phyloP scores from a whole-genome alignment of 2,797 vertebrate genomes.

The Telmatherina bonti region DNA sequence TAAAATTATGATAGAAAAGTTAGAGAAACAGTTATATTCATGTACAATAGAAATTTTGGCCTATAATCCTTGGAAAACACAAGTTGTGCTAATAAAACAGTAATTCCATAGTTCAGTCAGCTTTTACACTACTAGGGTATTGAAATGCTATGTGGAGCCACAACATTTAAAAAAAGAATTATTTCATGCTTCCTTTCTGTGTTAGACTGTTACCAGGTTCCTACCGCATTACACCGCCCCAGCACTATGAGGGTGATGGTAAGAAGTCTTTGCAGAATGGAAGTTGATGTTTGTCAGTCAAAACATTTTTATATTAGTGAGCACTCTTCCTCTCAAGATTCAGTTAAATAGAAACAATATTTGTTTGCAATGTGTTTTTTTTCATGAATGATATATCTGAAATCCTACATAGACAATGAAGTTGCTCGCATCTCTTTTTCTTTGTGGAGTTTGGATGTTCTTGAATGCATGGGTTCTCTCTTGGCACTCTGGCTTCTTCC shows the following conservation, averaged over 20 bases:
- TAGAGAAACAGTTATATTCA: neutral
- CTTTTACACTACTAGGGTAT: neutral
- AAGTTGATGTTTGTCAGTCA: no score
- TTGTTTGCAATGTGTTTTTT: neutral
- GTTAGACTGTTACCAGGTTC: neutral
- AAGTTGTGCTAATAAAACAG: slow-evolving; percentile 1
- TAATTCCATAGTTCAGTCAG: neutral
- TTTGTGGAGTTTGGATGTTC: neutral
- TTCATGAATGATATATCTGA: neutral
- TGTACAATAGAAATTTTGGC: neutral
- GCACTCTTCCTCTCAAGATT: neutral
- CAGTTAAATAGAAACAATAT: neutral
- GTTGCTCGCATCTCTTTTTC: neutral
- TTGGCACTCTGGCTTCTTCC: no score
- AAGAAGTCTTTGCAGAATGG: neutral
- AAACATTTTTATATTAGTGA: neutral
- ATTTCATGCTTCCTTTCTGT: neutral
- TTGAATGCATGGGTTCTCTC: no score
- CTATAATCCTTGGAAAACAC: neutral
- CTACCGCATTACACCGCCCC: neutral
- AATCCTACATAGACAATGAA: neutral
- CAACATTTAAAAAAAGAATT: neutral
- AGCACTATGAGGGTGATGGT: neutral
- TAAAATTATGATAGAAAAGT: neutral
- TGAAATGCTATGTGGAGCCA: neutral